A percentile compares a stretch with the other conserved stretches of the same genome.
Conservation (phyloP, 2,113 vertebrate species). For the Spea multiplicata region DNA sequence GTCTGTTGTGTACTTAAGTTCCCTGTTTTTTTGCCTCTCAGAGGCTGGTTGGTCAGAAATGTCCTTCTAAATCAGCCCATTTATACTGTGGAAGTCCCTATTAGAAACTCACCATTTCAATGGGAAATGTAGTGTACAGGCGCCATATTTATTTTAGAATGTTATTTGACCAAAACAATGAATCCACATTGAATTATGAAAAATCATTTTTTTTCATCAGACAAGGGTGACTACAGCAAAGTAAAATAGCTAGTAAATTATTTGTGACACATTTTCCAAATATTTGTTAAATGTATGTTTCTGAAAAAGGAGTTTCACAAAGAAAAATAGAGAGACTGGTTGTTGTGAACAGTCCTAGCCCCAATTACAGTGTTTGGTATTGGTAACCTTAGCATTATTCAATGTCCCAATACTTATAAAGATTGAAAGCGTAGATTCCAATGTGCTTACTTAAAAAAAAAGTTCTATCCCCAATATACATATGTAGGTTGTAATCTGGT, state of each 20-base stretch:
- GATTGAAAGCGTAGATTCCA: neutral
- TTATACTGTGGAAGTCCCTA: too few species aligned
- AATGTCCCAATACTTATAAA: constrained; percentile 26
- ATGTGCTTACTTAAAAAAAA: neutral
- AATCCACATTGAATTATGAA: too few species aligned
- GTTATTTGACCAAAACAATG: too few species aligned
- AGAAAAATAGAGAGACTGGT: constrained; percentile 20
- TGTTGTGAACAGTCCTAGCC: neutral
- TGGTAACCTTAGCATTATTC: constrained; percentile 22
- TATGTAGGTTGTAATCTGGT: neutral
- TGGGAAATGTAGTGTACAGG: too few species aligned
- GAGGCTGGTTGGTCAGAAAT: too few species aligned
- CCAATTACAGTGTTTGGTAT: constrained; percentile 8
- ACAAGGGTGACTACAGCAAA: too few species aligned
- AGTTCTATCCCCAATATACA: neutral
- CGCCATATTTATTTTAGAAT: too few species aligned
- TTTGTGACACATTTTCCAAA: constrained; percentile 8
- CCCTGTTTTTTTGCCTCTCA: too few species aligned
- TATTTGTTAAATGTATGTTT: constrained; percentile 7
- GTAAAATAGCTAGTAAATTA: neutral
- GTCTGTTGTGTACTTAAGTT: too few species aligned
- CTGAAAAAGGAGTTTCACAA: neutral
- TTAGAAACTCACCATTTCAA: too few species aligned
- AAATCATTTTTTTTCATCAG: too few species aligned
- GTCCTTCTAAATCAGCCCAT: too few species aligned